Percentiles rank a stretch among this genome's conserved stretches.
Evolutionary conservation across 2,113 vertebrate species (phyloP).

Genomic region (Rhipidura dahli): DNA sequence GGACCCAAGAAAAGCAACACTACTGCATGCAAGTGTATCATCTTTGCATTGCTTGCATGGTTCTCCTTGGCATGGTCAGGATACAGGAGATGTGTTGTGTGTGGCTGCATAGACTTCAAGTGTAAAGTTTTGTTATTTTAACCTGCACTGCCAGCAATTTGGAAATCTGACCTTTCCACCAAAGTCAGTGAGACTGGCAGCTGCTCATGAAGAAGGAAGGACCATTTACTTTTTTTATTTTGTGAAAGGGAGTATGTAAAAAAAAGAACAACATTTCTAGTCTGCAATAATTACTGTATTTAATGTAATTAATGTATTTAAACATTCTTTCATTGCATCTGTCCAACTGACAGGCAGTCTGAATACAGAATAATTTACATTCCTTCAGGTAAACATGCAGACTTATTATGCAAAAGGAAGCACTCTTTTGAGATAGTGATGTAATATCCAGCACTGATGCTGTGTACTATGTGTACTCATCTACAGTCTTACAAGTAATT

Average conservation of each 20-base stretch:
- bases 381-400: not conserved
- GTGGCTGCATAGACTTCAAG: not conserved
- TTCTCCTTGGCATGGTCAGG: not conserved
- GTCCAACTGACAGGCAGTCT: not conserved
- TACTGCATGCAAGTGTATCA: not conserved
- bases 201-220: not conserved
- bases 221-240: not conserved
- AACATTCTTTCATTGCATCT: not conserved
- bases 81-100: fast-evolving
- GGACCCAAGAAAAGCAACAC: not conserved
- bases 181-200: not conserved
- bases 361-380: not conserved
- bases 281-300: not conserved
- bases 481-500: not conserved
- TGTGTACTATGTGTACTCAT: not conserved
- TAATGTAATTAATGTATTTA: not conserved
- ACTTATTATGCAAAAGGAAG: not conserved
- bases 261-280: not conserved
- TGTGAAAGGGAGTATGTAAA: not conserved
- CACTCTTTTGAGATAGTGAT: not conserved
- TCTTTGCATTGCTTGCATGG: not conserved
- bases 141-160: not conserved
- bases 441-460: not conserved
- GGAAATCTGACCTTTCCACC: not conserved
- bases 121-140: not conserved